Evolutionary conservation across 2,113 vertebrate genomes (phyloP).

Genomic region (Canis aureus): DNA sequence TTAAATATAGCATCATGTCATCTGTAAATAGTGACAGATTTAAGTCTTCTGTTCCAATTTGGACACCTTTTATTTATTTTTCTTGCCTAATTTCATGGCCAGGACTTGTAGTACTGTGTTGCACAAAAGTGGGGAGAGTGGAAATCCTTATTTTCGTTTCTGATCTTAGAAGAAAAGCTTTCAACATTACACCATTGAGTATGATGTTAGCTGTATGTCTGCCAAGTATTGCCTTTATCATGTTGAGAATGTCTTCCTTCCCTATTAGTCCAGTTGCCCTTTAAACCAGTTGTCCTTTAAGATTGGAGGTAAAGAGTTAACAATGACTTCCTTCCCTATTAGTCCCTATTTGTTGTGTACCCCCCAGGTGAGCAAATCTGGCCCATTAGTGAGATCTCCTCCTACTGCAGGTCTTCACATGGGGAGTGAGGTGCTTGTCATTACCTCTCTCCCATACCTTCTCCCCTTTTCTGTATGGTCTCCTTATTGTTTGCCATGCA

Average conservation of each 20-base stretch:
- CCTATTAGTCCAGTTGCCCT: not conserved
- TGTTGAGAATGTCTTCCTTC: not conserved
- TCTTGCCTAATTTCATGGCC: not conserved
- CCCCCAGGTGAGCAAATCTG: not conserved
- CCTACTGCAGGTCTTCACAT: not conserved
- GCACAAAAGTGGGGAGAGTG: not conserved
- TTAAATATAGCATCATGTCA: not conserved
- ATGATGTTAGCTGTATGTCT: not conserved
- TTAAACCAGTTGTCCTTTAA: too few relatives aligned
- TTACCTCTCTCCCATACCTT: not conserved
- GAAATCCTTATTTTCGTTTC: not conserved
- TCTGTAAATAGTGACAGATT: not conserved
- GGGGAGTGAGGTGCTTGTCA: not conserved
- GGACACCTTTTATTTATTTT: not conserved
- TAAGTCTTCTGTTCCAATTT: not conserved
- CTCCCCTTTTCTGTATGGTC: not conserved
- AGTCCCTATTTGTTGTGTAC: too few relatives aligned
- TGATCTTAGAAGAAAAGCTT: not conserved
- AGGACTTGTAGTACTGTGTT: not conserved
- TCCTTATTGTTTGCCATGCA: not conserved
- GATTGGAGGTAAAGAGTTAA: too few relatives aligned
- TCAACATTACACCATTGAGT: not conserved
- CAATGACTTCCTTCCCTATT: too few relatives aligned
- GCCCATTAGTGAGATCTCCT: not conserved
- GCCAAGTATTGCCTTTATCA: not conserved